Conservation (phyloP, 1,140 invertebrate genomes). For the Coelopa frigida region DNA sequence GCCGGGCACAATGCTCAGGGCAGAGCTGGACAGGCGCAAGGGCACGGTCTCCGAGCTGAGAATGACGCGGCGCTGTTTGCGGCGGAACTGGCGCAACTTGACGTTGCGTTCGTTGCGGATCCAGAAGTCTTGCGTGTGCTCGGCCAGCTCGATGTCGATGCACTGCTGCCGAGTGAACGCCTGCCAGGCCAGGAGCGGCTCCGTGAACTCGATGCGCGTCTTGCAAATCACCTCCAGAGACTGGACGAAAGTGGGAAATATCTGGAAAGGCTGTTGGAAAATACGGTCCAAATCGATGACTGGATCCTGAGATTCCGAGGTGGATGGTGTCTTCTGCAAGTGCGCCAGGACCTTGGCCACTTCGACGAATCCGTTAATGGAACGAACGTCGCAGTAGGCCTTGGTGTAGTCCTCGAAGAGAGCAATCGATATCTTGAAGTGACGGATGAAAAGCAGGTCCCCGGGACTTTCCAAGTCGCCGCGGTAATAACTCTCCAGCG, state of each 20-base stretch:
- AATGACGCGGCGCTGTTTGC: constrained; percentile 58
- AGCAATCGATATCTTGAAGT: constrained; percentile 63
- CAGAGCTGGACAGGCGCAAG: constrained; percentile 51
- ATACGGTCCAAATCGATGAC: constrained; percentile 23
- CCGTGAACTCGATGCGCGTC: constrained; percentile 24
- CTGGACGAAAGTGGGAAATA: constrained; percentile 33
- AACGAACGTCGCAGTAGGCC: constrained; percentile 66
- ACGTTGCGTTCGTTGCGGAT: constrained; percentile 28
- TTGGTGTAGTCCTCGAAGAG: constrained; percentile 67
- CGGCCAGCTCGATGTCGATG: constrained; percentile 38
- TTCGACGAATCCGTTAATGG: constrained; percentile 49
- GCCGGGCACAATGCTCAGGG: constrained; percentile 49
- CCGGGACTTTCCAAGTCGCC: constrained; percentile 54
- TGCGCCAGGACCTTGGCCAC: background rate
- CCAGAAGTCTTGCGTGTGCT: constrained; percentile 41
- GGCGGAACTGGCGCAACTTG: constrained; percentile 23
- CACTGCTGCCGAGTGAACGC: constrained; percentile 30
- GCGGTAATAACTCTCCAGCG: constrained; percentile 58
- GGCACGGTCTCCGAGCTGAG: constrained; percentile 67
- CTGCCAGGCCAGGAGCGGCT: constrained; percentile 30
- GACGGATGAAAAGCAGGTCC: constrained; percentile 60
- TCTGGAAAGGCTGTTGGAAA: constrained; percentile 36
- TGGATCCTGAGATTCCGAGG: background rate
- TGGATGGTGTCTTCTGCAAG: background rate
- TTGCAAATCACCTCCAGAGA: constrained; percentile 33